Percentiles rank a stretch among this genome's conserved stretches.
These are phyloP conservation scores for Agonopterix alstromeriana DNA, from an alignment of 2,888 invertebrate species.

Conservation along the genomic window DNA sequence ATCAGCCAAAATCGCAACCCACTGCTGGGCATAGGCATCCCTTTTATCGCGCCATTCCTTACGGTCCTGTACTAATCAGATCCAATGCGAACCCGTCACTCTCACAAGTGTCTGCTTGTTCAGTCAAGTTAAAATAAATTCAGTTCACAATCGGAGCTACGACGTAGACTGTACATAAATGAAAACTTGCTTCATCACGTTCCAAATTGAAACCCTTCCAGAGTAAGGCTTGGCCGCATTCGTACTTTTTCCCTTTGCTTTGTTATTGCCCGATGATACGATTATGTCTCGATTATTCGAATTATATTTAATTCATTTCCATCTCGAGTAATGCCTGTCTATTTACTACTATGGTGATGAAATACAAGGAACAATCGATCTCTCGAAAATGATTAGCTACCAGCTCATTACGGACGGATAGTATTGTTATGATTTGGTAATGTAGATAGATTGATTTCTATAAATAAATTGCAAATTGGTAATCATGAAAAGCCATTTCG, in stretches of 20 bases:
- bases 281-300: conserved; percentile 65
- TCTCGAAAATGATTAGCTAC: conserved; percentile 8
- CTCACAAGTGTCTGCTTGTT: no score
- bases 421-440: not conserved
- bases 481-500: no score
- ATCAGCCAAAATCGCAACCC: no score
- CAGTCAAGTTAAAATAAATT: no score
- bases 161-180: conserved; percentile 41
- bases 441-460: no score
- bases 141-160: not conserved
- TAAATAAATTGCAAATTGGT: no score
- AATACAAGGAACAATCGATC: conserved; percentile 25
- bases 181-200: conserved; percentile 74
- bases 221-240: conserved; percentile 52
- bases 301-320: conserved; percentile 74
- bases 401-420: not conserved
- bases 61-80: no score
- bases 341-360: conserved; percentile 26
- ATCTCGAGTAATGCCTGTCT: conserved; percentile 60
- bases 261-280: conserved; percentile 53
- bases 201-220: conserved; percentile 75
- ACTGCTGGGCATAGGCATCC: no score
- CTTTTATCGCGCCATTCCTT: no score
- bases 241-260: conserved; percentile 68
- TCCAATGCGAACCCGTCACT: no score